Evolutionary conservation across 2,113 vertebrate genomes (phyloP).

Genomic region (Origma solitaria): DNA sequence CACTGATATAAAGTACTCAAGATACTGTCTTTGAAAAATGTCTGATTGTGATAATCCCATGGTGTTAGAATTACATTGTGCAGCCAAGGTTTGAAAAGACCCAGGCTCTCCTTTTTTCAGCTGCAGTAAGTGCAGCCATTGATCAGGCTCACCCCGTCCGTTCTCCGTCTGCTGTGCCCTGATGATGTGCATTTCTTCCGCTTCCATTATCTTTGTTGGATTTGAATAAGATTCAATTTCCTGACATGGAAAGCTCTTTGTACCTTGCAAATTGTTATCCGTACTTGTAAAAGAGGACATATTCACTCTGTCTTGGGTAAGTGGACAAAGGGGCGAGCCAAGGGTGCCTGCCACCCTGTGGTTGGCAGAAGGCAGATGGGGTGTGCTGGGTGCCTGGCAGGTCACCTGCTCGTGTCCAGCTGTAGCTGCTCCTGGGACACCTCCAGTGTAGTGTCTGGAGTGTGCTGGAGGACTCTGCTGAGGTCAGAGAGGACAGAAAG

Average conservation of each 20-base stretch:
- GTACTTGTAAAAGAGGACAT: neutral
- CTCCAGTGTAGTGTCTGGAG: rapidly evolving
- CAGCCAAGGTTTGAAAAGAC: neutral
- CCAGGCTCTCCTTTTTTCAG: neutral
- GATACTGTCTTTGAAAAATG: neutral
- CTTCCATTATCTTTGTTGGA: neutral
- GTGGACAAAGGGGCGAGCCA: neutral
- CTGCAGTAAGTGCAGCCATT: neutral
- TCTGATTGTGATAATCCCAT: neutral
- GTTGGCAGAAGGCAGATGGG: neutral
- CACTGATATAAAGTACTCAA: neutral
- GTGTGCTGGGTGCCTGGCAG: neutral
- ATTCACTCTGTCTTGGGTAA: neutral
- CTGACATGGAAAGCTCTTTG: slow-evolving; percentile 7
- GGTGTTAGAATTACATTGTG: neutral
- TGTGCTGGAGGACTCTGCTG: neutral
- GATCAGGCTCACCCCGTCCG: neutral
- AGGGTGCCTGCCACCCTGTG: neutral
- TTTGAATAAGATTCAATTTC: slow-evolving; percentile 31
- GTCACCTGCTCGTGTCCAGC: rapidly evolving
- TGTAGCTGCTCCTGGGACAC: neutral
- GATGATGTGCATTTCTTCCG: neutral
- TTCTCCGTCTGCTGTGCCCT: neutral
- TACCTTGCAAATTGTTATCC: neutral
- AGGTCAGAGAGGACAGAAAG: neutral